phyloP scores from a whole-genome alignment of 1,140 invertebrate genomes.

The Microplitis mediator region DNA sequence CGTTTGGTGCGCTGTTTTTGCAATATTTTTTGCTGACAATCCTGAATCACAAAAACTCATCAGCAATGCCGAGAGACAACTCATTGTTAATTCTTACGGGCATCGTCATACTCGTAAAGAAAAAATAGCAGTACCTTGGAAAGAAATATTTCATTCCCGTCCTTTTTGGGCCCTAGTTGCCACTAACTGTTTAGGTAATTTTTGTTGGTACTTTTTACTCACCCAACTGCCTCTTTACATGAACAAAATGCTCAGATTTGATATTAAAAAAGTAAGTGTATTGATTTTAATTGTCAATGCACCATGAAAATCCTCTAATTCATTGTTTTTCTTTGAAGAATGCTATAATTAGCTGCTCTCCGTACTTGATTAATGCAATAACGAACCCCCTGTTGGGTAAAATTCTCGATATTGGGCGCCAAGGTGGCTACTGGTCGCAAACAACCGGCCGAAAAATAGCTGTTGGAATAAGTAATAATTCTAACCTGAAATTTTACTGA shows the following conservation, averaged over 20 bases:
- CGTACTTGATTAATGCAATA: slow-evolving; percentile 75
- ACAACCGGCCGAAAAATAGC: slow-evolving; percentile 72
- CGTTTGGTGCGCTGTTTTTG: slow-evolving; percentile 74
- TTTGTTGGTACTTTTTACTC: slow-evolving; percentile 92
- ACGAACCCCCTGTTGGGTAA: slow-evolving; percentile 70
- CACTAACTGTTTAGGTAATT: slow-evolving; percentile 81
- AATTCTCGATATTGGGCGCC: slow-evolving; percentile 68
- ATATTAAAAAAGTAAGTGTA: slow-evolving; percentile 75
- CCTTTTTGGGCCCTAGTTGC: slow-evolving; percentile 75
- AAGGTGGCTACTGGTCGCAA: slow-evolving; percentile 67
- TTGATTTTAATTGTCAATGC: neutral
- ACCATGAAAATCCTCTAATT: neutral
- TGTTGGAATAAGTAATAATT: slow-evolving; percentile 67
- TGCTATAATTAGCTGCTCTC: slow-evolving; percentile 70
- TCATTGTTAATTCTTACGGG: slow-evolving; percentile 67
- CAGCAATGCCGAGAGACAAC: slow-evolving; percentile 68
- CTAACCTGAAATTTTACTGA: slow-evolving; percentile 13
- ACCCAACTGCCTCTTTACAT: slow-evolving; percentile 92
- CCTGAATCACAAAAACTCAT: slow-evolving; percentile 80
- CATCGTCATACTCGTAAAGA: slow-evolving; percentile 52
- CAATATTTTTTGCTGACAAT: slow-evolving; percentile 69
- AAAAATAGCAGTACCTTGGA: slow-evolving; percentile 68
- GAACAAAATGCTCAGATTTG: slow-evolving; percentile 86
- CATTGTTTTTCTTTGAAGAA: slow-evolving; percentile 61
- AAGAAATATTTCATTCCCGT: slow-evolving; percentile 72